A percentile compares a stretch with the other conserved stretches of the same genome.
phyloP scores from a whole-genome alignment of 2,113 vertebrate genomes.

The Holacanthus passer region DNA sequence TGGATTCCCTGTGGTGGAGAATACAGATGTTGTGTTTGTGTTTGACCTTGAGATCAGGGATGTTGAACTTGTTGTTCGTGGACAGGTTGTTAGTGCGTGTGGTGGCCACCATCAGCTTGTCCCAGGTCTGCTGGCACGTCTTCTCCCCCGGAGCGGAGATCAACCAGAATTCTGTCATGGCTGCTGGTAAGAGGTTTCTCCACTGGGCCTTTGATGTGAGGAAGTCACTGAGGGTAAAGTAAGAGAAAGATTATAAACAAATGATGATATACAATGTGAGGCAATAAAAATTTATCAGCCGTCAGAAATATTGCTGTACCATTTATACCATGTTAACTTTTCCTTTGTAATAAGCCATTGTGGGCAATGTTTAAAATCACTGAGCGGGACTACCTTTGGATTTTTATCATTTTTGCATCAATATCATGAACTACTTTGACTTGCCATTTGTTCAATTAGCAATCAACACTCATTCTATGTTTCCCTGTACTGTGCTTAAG shows the following conservation, averaged over 20 bases:
- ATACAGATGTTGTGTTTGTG: neutral
- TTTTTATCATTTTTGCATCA: neutral
- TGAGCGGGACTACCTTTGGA: neutral
- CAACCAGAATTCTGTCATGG: constrained; percentile 99
- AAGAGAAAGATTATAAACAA: neutral
- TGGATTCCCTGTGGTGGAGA: neutral
- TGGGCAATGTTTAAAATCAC: neutral
- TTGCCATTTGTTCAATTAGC: neutral
- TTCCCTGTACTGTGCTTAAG: no score
- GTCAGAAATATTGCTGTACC: neutral
- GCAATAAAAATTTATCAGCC: neutral
- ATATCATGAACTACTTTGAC: neutral
- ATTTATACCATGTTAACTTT: neutral
- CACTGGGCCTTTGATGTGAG: neutral
- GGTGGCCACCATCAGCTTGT: constrained; percentile 94
- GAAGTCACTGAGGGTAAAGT: constrained; percentile 38
- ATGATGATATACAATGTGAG: neutral
- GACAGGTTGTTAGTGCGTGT: constrained; percentile 94
- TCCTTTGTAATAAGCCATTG: neutral
- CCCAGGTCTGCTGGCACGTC: constrained; percentile 99
- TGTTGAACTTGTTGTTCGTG: constrained; percentile 95
- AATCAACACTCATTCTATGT: neutral
- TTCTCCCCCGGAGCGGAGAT: constrained; percentile 99
- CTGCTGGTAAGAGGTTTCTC: constrained; percentile 64
- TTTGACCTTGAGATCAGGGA: constrained; percentile 95